These are phyloP conservation scores for Colossoma macropomum DNA, from an alignment of 2,113 vertebrate species.

Conservation along the genomic window DNA sequence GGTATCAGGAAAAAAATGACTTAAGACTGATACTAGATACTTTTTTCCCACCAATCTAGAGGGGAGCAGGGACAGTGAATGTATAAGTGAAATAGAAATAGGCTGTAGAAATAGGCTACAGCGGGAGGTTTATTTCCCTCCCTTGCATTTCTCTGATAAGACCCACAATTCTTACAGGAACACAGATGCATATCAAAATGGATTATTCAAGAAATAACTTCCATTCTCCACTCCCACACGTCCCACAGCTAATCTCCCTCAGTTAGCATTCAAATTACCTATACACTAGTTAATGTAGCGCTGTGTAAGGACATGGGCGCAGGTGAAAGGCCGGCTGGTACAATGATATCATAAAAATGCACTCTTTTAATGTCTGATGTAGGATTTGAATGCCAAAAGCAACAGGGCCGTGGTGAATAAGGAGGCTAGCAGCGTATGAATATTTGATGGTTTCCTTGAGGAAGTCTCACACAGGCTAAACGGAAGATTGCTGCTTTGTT, in stretches of 20 bases:
- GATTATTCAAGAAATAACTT: slow-evolving; percentile 64
- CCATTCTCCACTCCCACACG: slow-evolving; percentile 52
- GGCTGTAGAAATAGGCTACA: slow-evolving; percentile 32
- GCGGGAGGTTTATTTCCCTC: slow-evolving; percentile 41
- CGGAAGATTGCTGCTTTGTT: slow-evolving; percentile 82
- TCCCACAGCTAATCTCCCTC: slow-evolving; percentile 60
- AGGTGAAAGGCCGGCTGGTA: slow-evolving; percentile 35
- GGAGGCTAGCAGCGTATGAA: slow-evolving; percentile 56
- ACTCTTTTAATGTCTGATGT: slow-evolving; percentile 38
- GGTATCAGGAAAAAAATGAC: neutral
- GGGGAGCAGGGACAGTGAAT: neutral
- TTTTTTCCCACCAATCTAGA: slow-evolving; percentile 19
- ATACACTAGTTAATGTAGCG: slow-evolving; percentile 44
- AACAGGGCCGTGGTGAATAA: slow-evolving; percentile 18
- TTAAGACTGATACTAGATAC: slow-evolving; percentile 11
- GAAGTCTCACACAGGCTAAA: slow-evolving; percentile 71
- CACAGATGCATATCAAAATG: slow-evolving; percentile 62
- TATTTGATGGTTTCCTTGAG: slow-evolving; percentile 77
- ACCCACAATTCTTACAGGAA: slow-evolving; percentile 58
- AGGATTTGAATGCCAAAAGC: slow-evolving; percentile 45
- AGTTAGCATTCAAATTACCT: slow-evolving; percentile 64
- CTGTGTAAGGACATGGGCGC: slow-evolving; percentile 10
- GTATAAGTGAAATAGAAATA: slow-evolving; percentile 33
- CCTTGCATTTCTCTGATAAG: slow-evolving; percentile 50
- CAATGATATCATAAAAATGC: slow-evolving; percentile 53